Evolutionary conservation across 2,888 invertebrate genomes (phyloP).

Genomic region (Drosophila trichaetosa): DNA sequence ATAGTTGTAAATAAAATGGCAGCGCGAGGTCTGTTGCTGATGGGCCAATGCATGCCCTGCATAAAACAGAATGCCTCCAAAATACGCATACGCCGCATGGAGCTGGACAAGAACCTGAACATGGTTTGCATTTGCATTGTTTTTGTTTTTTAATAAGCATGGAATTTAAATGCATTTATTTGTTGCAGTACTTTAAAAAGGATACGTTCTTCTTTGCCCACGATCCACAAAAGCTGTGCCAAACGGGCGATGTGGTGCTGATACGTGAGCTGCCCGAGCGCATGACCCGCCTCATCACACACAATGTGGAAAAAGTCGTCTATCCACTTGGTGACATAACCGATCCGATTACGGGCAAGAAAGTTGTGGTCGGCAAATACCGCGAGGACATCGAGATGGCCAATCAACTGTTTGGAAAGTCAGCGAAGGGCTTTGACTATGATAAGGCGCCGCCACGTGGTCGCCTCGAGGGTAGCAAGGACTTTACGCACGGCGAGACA

Average conservation of each 20-base stretch:
- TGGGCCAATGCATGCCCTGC: conserved; percentile 93
- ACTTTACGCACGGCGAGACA: conserved; percentile 91
- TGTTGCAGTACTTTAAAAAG: conserved; percentile 91
- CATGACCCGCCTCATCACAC: conserved; percentile 91
- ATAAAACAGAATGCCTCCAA: conserved; percentile 91
- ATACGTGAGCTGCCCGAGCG: conserved; percentile 90
- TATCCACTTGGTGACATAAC: conserved; percentile 93
- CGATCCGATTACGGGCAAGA: conserved; percentile 94
- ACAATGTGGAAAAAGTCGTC: conserved; percentile 91
- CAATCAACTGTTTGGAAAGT: conserved; percentile 89
- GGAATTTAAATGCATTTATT: not conserved
- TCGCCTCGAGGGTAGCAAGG: conserved; percentile 92
- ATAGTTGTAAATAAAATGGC: conserved; percentile 79
- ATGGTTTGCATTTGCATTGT: conserved; percentile 87
- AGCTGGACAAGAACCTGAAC: conserved; percentile 90
- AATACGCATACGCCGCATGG: conserved; percentile 90
- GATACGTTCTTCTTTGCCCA: conserved; percentile 90
- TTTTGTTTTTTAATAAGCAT: not conserved
- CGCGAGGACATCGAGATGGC: conserved; percentile 90
- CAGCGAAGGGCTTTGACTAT: conserved; percentile 90
- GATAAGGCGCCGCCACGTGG: conserved; percentile 92
- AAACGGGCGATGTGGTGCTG: conserved; percentile 93
- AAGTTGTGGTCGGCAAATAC: conserved; percentile 90
- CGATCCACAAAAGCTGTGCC: conserved; percentile 91
- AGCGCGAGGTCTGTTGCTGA: conserved; percentile 86